Conservation (phyloP, 2,888 invertebrate species). For the Oxyscelio sp. region DNA sequence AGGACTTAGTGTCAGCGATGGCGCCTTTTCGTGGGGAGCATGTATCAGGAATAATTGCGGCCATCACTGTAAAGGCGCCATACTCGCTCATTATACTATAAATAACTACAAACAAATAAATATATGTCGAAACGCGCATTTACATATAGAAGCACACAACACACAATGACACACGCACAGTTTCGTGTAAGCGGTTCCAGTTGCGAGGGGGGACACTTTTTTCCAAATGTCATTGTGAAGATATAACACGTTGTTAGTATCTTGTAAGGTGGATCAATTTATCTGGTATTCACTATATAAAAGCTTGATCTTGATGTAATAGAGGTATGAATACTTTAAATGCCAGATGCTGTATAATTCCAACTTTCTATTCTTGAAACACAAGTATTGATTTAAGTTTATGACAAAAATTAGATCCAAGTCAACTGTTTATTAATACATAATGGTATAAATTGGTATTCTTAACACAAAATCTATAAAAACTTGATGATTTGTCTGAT, state of each 20-base stretch:
- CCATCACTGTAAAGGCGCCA: conserved; percentile 47
- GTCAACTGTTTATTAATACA: neutral
- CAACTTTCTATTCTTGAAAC: neutral
- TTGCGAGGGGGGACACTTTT: conserved; percentile 39
- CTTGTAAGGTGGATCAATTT: neutral
- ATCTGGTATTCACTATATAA: too few relatives aligned
- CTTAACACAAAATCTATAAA: neutral
- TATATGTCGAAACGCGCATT: conserved; percentile 65
- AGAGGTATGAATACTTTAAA: neutral
- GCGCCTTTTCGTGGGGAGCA: conserved; percentile 55
- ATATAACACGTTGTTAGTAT: neutral
- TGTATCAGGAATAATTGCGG: conserved; percentile 35
- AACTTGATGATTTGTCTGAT: neutral
- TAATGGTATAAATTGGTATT: neutral
- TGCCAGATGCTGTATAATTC: neutral
- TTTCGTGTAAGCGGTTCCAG: conserved; percentile 15
- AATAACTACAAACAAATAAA: conserved; percentile 57
- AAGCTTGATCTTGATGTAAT: neutral
- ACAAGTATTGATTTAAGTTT: neutral
- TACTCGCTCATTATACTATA: conserved; percentile 71
- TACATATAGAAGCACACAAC: conserved; percentile 60
- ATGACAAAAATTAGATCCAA: neutral
- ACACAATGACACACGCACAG: conserved; percentile 40
- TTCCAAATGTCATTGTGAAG: neutral
- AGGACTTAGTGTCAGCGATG: conserved; percentile 39